Percentiles rank a stretch among this genome's conserved stretches.
Evolutionary conservation across 2,797 vertebrate genomes (phyloP).

Genomic region (Rhinatrema bivittatum): DNA sequence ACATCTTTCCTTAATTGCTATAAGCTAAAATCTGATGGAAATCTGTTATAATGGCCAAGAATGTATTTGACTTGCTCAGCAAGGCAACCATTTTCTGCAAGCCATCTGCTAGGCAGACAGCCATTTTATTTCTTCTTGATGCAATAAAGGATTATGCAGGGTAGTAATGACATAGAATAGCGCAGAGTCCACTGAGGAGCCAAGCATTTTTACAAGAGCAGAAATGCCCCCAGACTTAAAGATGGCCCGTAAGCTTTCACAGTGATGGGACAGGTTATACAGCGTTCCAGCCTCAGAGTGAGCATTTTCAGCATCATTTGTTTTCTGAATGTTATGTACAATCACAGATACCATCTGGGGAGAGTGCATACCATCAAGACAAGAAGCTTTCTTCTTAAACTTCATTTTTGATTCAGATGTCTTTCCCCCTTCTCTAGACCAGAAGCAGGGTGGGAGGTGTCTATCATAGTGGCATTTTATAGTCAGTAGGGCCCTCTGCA

Average conservation of each 20-base stretch:
- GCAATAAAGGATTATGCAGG: constrained; percentile 94
- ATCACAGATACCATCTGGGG: constrained; percentile 99
- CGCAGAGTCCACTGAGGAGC: constrained; percentile 96
- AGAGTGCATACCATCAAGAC: constrained; percentile 96
- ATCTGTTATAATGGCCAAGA: constrained; percentile 97
- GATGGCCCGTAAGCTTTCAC: constrained; percentile 93
- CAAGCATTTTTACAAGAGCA: constrained; percentile 96
- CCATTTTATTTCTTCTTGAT: constrained; percentile 99
- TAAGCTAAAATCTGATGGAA: constrained; percentile 98
- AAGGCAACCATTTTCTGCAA: constrained; percentile 98
- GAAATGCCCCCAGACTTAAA: constrained; percentile 98
- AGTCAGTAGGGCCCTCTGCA: too few relatives aligned
- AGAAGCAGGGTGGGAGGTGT: too few relatives aligned
- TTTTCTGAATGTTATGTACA: constrained; percentile 98
- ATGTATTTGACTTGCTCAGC: constrained; percentile 98
- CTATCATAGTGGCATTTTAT: too few relatives aligned
- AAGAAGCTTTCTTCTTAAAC: constrained; percentile 96
- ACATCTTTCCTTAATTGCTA: constrained; percentile 98
- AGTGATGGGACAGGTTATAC: constrained; percentile 96
- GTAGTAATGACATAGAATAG: constrained; percentile 98
- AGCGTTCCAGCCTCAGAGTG: constrained; percentile 93
- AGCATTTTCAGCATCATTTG: constrained; percentile 94
- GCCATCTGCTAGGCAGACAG: constrained; percentile 90
- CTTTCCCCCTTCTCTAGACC: too few relatives aligned
- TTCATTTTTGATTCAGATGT: too few relatives aligned